Evolutionary conservation across 2,888 invertebrate species (phyloP).

Genomic region (Clostera curtula): DNA sequence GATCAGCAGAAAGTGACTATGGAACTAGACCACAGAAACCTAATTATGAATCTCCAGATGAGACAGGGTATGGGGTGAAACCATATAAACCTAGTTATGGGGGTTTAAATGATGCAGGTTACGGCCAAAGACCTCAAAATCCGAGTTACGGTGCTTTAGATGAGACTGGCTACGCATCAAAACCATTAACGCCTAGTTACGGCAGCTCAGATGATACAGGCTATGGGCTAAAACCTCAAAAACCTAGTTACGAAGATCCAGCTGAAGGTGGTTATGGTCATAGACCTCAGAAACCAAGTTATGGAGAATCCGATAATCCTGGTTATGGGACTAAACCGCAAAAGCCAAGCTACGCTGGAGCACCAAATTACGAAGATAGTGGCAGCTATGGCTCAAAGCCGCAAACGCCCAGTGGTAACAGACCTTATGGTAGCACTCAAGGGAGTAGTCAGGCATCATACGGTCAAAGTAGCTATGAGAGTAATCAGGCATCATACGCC

Average conservation of each 20-base stretch:
- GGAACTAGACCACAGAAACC: conserved; percentile 6
- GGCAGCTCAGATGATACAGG: not conserved
- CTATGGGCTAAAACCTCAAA: conserved; percentile 2
- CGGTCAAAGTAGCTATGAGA: conserved; percentile 2
- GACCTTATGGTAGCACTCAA: conserved; percentile 1
- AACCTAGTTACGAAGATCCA: conserved; percentile 10
- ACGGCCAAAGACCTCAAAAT: conserved; percentile 7
- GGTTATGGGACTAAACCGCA: not conserved
- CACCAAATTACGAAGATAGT: not conserved
- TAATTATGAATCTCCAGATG: too few relatives aligned
- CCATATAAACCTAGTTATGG: not conserved
- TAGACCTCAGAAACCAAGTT: conserved; percentile 14
- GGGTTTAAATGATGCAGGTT: not conserved
- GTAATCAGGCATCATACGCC: conserved; percentile 4
- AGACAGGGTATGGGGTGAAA: too few relatives aligned
- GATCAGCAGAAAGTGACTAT: not conserved
- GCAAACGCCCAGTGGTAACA: not conserved
- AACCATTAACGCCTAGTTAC: conserved; percentile 14
- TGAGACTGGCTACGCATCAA: conserved; percentile 5
- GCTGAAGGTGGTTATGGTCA: conserved; percentile 3
- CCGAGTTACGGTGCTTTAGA: conserved; percentile 9
- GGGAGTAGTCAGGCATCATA: conserved; percentile 2
- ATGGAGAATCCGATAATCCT: conserved; percentile 1
- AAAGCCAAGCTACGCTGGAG: conserved; percentile 1
- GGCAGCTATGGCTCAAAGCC: not conserved